Percentiles rank a stretch among this genome's conserved stretches.
These are phyloP conservation scores for Sternotherus odoratus DNA, from an alignment of 2,797 vertebrate genomes.

Conservation along the genomic window DNA sequence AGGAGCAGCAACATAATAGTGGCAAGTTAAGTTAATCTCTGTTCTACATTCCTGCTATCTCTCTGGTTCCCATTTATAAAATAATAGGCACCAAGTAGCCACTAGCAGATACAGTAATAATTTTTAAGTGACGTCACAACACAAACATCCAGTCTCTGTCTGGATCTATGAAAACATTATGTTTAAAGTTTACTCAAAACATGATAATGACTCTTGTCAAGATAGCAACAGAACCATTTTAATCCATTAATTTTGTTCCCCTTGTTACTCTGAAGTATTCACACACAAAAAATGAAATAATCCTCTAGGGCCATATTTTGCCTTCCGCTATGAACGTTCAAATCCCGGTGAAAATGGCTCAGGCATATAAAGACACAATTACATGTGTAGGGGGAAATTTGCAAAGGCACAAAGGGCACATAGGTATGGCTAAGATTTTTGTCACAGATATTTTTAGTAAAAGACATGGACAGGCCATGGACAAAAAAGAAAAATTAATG, in stretches of 20 bases:
- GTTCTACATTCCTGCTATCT: not conserved
- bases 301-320: not conserved
- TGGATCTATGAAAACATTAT: not conserved
- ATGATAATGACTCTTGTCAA: not conserved
- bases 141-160: not conserved
- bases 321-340: not conserved
- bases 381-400: not conserved
- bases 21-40: not conserved
- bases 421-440: too few relatives aligned
- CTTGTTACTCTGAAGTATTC: not conserved
- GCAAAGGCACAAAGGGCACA: not conserved
- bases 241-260: not conserved
- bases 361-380: not conserved
- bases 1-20: not conserved
- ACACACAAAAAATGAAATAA: not conserved
- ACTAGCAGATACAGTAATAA: not conserved
- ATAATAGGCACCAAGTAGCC: not conserved
- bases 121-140: not conserved
- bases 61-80: not conserved
- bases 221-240: not conserved
- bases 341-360: not conserved
- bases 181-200: not conserved
- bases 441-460: too few relatives aligned
- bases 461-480: too few relatives aligned
- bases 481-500: too few relatives aligned